phyloP scores from a whole-genome alignment of 2,888 invertebrate species.

The Trissolcus japonicus region DNA sequence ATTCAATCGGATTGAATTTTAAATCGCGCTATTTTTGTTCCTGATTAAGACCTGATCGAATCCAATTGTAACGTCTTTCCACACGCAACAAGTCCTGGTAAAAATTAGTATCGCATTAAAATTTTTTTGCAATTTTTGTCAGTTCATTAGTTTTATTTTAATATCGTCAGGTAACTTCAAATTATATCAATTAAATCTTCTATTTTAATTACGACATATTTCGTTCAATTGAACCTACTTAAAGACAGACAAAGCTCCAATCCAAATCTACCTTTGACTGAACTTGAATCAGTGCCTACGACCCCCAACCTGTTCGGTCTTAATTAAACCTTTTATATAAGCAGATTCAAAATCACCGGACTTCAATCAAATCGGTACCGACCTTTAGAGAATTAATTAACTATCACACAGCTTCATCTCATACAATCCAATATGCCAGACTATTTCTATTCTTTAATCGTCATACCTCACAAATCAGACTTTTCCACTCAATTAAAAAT shows the following conservation, averaged over 20 bases:
- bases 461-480: neutral
- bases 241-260: slow-evolving; percentile 2
- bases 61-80: too few species aligned
- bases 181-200: neutral
- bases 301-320: slow-evolving; percentile 4
- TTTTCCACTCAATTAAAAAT: slow-evolving; percentile 1
- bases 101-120: too few species aligned
- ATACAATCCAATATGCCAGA: neutral
- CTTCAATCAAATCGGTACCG: slow-evolving; percentile 8
- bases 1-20: too few species aligned
- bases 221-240: slow-evolving; percentile 15
- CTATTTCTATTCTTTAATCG: neutral
- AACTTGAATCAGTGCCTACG: neutral
- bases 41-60: too few species aligned
- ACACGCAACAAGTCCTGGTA: too few species aligned
- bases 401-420: neutral
- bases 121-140: too few species aligned
- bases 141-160: too few species aligned
- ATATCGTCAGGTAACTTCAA: too few species aligned
- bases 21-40: too few species aligned
- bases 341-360: neutral
- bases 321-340: slow-evolving; percentile 23
- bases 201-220: slow-evolving; percentile 13
- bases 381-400: slow-evolving; percentile 4
- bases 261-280: slow-evolving; percentile 4